phyloP scores from a whole-genome alignment of 2,797 vertebrate species.

The Carcharodon carcharias region DNA sequence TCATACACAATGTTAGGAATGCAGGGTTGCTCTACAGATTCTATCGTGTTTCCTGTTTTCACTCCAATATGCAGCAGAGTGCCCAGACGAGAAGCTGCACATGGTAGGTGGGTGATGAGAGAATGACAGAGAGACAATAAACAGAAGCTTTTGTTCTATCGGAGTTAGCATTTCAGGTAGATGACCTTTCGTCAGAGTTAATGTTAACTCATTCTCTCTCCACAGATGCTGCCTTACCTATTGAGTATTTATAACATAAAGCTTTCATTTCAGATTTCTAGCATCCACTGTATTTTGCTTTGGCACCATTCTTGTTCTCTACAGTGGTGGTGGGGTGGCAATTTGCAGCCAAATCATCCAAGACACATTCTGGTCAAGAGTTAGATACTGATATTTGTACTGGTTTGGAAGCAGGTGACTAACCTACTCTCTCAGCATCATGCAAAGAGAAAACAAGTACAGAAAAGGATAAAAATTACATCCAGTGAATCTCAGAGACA shows the following conservation, averaged over 20 bases:
- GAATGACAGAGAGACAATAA: background rate
- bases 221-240: background rate
- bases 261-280: background rate
- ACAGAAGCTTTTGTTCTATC: background rate
- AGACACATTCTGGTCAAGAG: background rate
- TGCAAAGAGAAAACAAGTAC: background rate
- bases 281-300: background rate
- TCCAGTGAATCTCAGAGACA: background rate
- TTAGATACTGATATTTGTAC: background rate
- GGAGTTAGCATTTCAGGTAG: background rate
- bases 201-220: background rate
- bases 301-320: background rate
- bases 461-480: background rate
- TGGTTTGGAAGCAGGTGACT: background rate
- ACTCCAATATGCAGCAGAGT: background rate
- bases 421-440: background rate
- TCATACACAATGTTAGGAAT: background rate
- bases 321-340: background rate
- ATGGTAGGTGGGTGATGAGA: too few species aligned
- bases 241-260: background rate
- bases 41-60: background rate
- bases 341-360: background rate
- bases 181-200: background rate
- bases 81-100: background rate
- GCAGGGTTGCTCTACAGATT: background rate